Evolutionary conservation across 2,797 vertebrate species (phyloP), one percentile per base, ranked within the genome.

Genomic region (Lepidocolaptes lacrymiger): DNA sequence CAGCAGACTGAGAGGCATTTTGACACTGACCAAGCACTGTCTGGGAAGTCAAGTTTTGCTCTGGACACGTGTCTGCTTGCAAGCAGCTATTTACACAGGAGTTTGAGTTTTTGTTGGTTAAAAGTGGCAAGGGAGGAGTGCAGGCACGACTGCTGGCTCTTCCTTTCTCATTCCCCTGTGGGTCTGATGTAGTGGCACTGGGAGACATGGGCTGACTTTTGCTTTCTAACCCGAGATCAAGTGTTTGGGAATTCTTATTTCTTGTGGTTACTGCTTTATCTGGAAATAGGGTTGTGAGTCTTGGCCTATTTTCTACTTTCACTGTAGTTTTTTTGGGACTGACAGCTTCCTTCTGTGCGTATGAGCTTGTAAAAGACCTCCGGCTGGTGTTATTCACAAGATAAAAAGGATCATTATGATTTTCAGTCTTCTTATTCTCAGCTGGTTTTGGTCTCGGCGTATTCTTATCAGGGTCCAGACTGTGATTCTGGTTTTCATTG

Each of bases 31-130:
- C 85, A 86, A 79, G 72, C 59, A 63, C 91, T 39, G 32, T 44
- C 56, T 87, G 64, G 23, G 94, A 84, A 83, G 67, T 36, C n/a
- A 81, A 26, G 54, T 78, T 89, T 76, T 92, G 96, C 64, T 88
- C 95, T 58, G 79, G 91, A 81, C 34, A 61, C 16, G 46, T 10
- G 4, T 59, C 91, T 88, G 86, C 61, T 77, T 74, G 87, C 30
- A 92, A 85, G 79, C 54, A 62, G 61, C 74, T 95, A 44, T 41
- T 34, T 22, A 67, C 28, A 46, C 62, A 93, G 0, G 69, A 56
- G 44, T 97, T 97, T 43, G 91, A 96, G 41, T 79, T 85, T 61
- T 91, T 96, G 74, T 97, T 96, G 19, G 77, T 21, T 41, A 95
- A 30, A 73, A 91, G 66, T 36, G 67, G 79, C 4, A 28, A 74